Evolutionary conservation across 2,888 invertebrate genomes (phyloP).

Genomic region (Lydus trimaculatus): DNA sequence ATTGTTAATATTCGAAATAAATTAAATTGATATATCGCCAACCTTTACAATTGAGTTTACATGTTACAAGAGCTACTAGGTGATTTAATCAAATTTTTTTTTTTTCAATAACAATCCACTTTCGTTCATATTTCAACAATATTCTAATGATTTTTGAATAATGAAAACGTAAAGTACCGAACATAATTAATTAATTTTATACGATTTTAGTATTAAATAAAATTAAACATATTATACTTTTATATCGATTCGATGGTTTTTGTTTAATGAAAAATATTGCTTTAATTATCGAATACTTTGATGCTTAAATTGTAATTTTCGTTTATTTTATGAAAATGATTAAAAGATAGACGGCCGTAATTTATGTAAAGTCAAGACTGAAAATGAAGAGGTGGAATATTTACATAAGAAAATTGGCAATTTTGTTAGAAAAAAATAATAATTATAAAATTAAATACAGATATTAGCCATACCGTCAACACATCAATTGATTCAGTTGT

Average conservation of each 20-base stretch:
- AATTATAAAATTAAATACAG: neutral
- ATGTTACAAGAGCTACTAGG: neutral
- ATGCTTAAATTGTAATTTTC: neutral
- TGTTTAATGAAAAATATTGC: neutral
- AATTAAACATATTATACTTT: too few species aligned
- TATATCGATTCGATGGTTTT: neutral
- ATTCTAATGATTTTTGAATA: too few species aligned
- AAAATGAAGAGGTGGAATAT: neutral
- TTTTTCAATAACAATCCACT: neutral
- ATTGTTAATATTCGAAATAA: neutral
- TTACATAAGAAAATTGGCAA: neutral
- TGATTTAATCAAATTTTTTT: too few species aligned
- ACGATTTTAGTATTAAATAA: too few species aligned
- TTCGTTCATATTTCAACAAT: too few species aligned
- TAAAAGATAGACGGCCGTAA: neutral
- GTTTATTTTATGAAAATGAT: neutral
- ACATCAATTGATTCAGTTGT: neutral
- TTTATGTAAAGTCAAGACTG: conserved; percentile 1
- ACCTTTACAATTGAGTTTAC: neutral
- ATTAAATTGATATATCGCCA: neutral
- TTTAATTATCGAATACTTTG: neutral
- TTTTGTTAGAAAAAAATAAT: neutral
- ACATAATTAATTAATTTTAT: too few species aligned
- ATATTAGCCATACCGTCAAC: neutral
- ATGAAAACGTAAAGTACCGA: too few species aligned